Evolutionary conservation across 1,140 invertebrate genomes (phyloP).

Genomic region (Scaptomyza graminum): DNA sequence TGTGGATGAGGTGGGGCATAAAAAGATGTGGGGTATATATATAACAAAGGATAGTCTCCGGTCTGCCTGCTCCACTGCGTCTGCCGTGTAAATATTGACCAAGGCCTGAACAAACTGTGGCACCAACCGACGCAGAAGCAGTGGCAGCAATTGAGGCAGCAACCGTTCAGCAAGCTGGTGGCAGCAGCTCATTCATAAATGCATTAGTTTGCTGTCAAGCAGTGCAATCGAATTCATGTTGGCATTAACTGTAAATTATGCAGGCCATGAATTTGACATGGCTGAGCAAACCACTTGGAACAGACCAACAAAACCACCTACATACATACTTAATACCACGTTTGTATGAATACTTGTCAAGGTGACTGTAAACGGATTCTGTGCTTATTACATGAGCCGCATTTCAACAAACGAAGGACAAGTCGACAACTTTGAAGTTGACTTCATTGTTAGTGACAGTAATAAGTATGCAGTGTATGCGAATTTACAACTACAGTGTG

Average conservation of each 20-base stretch:
- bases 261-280: constrained; percentile 52
- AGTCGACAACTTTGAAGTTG: constrained; percentile 16
- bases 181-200: constrained; percentile 48
- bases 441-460: constrained; percentile 29
- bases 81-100: constrained; percentile 48
- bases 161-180: neutral
- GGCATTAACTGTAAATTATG: constrained; percentile 55
- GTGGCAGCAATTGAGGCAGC: constrained; percentile 1
- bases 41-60: constrained; percentile 28
- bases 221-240: constrained; percentile 55
- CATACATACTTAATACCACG: neutral
- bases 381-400: constrained; percentile 48
- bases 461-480: constrained; percentile 23
- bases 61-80: constrained; percentile 1
- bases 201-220: constrained; percentile 47
- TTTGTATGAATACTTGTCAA: constrained; percentile 42
- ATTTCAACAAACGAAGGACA: constrained; percentile 40
- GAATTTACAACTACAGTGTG: neutral
- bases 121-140: neutral
- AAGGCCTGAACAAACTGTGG: constrained; percentile 7
- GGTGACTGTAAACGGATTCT: constrained; percentile 47
- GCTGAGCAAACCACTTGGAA: constrained; percentile 42
- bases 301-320: constrained; percentile 10
- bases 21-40: constrained; percentile 21
- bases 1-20: constrained; percentile 17